phyloP scores from a whole-genome alignment of 2,797 vertebrate species.

The Sebastolobus altivelis region DNA sequence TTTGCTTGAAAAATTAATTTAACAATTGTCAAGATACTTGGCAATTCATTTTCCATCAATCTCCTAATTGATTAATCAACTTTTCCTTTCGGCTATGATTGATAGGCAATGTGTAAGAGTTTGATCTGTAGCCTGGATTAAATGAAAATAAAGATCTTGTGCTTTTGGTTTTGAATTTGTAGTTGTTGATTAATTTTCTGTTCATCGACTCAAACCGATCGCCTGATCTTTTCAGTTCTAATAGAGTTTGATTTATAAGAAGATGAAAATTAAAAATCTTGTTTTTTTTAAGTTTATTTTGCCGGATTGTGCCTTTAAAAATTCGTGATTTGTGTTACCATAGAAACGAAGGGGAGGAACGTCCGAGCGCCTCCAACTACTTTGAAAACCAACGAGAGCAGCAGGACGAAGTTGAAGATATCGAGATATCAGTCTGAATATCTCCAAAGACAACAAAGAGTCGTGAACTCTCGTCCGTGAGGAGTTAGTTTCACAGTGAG shows the following conservation, averaged over 20 bases:
- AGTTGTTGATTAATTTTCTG: background rate
- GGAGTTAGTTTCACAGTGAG: constrained; percentile 79
- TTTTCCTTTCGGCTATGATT: background rate
- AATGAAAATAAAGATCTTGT: background rate
- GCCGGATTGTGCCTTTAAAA: constrained; percentile 12
- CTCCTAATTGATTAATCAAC: background rate
- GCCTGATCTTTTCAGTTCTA: background rate
- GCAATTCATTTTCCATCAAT: too few species aligned
- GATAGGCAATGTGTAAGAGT: background rate
- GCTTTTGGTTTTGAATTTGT: background rate
- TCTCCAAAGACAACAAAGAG: background rate
- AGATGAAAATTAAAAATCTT: background rate
- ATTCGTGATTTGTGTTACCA: constrained; percentile 24
- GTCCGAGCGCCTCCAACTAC: background rate
- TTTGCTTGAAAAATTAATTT: background rate
- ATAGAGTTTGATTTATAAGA: background rate
- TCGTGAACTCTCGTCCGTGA: constrained; percentile 31
- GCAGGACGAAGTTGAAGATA: background rate
- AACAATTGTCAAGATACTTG: background rate
- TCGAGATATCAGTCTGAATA: background rate
- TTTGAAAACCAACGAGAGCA: background rate
- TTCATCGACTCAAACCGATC: background rate
- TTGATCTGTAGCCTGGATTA: background rate
- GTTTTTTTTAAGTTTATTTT: background rate
- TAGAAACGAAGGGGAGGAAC: constrained; percentile 9